Conservation (phyloP, 2,888 invertebrate species). For the Orchesellides sinensis region DNA sequence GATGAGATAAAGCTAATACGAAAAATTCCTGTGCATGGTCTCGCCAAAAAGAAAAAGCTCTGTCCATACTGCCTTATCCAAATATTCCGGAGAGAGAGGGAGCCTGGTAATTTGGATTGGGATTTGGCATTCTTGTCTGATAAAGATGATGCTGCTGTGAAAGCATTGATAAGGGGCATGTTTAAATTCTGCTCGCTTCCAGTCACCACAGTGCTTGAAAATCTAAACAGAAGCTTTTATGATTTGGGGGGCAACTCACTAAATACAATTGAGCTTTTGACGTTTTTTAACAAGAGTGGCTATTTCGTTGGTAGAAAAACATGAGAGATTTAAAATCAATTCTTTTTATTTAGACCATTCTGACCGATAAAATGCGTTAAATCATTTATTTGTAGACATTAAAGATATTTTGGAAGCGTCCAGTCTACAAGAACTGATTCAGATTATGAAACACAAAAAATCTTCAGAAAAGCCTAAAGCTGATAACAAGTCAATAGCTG, state of each 20-base stretch:
- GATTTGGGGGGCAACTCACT: constrained; percentile 43
- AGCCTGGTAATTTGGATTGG: constrained; percentile 36
- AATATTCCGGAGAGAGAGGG: neutral
- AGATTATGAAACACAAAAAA: neutral
- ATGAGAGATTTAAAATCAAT: neutral
- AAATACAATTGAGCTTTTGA: constrained; percentile 15
- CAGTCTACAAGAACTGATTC: constrained; percentile 4
- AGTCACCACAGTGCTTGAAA: neutral
- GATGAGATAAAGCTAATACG: constrained; percentile 51
- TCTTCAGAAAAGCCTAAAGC: too few species aligned
- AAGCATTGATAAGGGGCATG: constrained; percentile 14
- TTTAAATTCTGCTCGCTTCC: constrained; percentile 33
- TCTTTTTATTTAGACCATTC: neutral
- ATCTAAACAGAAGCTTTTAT: constrained; percentile 23
- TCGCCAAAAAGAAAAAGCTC: neutral
- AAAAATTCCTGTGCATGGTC: too few species aligned
- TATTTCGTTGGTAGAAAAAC: constrained; percentile 24
- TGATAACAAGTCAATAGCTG: neutral
- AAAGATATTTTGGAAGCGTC: neutral
- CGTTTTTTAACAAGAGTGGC: constrained; percentile 22
- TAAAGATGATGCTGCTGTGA: neutral
- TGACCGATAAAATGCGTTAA: neutral
- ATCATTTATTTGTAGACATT: neutral
- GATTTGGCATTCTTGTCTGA: neutral
- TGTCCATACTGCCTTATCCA: constrained; percentile 31